Conservation (phyloP, 2,113 vertebrate species). For the Phylloscopus trochilus region DNA sequence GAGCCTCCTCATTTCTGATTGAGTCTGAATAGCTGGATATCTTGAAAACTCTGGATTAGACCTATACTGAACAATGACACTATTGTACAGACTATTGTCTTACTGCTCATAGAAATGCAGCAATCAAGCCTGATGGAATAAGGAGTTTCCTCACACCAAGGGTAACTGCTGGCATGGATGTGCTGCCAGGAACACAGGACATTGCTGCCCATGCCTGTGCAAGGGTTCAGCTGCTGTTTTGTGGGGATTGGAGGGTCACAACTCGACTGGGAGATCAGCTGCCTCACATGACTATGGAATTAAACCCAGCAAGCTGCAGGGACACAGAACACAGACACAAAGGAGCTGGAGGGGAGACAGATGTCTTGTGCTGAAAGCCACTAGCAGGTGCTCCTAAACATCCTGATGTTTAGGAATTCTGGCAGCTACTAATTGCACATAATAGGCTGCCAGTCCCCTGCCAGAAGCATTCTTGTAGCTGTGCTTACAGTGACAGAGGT, state of each 20-base stretch:
- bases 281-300: not conserved
- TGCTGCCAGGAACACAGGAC: not conserved
- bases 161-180: not conserved
- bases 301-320: not conserved
- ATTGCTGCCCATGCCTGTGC: not conserved
- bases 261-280: not conserved
- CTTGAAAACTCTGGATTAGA: not conserved
- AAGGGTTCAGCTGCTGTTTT: not conserved
- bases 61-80: not conserved
- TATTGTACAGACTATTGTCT: too few relatives aligned
- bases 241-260: not conserved
- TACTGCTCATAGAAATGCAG: not conserved
- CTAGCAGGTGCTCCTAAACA: constrained; percentile 44
- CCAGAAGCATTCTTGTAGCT: not conserved
- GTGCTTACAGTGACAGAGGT: not conserved
- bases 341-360: not conserved
- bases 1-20: not conserved
- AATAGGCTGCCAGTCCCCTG: not conserved
- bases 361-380: constrained; percentile 30
- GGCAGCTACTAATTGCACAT: not conserved
- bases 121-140: not conserved
- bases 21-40: not conserved
- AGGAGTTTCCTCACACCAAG: not conserved
- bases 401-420: not conserved
- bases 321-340: not conserved